A percentile compares a stretch with the other conserved stretches of the same genome.
Conservation (phyloP, 2,113 vertebrate species). For the Gallinago jamesoni region DNA sequence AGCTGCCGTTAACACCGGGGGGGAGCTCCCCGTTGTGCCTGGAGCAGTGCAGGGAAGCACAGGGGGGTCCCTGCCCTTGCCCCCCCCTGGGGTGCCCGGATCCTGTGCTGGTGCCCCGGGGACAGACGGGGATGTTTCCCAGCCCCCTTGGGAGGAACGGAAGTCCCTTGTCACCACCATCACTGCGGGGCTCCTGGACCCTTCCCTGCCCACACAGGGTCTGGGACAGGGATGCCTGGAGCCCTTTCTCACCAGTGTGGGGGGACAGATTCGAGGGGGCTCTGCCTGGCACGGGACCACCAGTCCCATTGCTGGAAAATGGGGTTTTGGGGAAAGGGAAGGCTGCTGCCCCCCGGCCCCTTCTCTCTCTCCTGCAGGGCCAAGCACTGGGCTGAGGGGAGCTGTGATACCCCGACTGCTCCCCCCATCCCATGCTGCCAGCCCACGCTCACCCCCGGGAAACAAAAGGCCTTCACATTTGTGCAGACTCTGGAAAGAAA, state of each 20-base stretch:
- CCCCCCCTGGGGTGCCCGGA: accelerated
- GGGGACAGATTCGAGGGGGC: not conserved
- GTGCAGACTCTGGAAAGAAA: not conserved
- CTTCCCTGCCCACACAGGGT: not conserved
- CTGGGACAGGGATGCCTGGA: not conserved
- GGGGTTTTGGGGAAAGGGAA: not conserved
- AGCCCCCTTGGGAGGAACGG: not conserved
- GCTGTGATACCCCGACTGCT: not conserved
- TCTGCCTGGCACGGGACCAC: not conserved
- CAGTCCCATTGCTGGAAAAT: not conserved
- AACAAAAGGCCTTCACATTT: not conserved
- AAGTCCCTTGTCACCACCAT: not conserved
- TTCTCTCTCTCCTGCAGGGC: not conserved
- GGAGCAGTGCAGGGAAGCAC: accelerated
- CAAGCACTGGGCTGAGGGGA: not conserved
- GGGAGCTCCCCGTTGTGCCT: accelerated
- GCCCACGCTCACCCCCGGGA: not conserved
- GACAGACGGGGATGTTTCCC: not conserved
- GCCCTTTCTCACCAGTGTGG: not conserved
- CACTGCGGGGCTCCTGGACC: accelerated
- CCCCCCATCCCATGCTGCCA: not conserved
- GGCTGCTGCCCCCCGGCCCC: not conserved
- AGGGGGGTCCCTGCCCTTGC: not conserved
- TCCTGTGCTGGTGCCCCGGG: not conserved
- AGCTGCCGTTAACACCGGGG: not conserved